Evolutionary conservation across 2,888 invertebrate species (phyloP).

Genomic region (Heliconius erato): DNA sequence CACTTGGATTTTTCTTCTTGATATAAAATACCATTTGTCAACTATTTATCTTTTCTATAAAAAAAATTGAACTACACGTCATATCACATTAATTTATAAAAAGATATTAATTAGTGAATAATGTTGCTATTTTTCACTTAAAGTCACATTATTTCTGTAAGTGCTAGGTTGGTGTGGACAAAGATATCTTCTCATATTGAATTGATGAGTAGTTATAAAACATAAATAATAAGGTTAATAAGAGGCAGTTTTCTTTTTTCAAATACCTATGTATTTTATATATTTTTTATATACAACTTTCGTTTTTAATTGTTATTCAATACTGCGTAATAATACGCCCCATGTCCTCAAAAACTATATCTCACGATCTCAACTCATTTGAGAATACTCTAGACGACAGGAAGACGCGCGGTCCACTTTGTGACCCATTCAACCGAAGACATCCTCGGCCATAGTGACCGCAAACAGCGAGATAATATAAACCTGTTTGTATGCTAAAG

Average conservation of each 20-base stretch:
- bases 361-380: slow-evolving; percentile 53
- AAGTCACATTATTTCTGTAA: not conserved
- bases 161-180: not conserved
- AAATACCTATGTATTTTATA: not conserved
- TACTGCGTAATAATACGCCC: slow-evolving; percentile 43
- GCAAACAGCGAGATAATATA: slow-evolving; percentile 71
- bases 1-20: not conserved
- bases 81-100: not conserved
- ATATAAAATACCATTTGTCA: not conserved
- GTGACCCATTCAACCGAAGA: slow-evolving; percentile 73
- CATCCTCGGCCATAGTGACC: slow-evolving; percentile 72
- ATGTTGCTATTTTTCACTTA: not conserved
- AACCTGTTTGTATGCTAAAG: slow-evolving; percentile 70
- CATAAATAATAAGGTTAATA: not conserved
- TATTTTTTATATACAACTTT: not conserved
- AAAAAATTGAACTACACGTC: not conserved
- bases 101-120: too few relatives aligned
- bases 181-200: not conserved
- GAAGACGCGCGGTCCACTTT: slow-evolving; percentile 61
- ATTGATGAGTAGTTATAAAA: not conserved
- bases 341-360: slow-evolving; percentile 35
- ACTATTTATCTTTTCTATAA: not conserved
- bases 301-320: slow-evolving; percentile 64
- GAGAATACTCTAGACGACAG: slow-evolving; percentile 46
- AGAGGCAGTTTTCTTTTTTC: not conserved